Percentiles rank a stretch among this genome's conserved stretches.
Evolutionary conservation across 2,113 vertebrate genomes (phyloP).

Genomic region (Arvicanthis niloticus): DNA sequence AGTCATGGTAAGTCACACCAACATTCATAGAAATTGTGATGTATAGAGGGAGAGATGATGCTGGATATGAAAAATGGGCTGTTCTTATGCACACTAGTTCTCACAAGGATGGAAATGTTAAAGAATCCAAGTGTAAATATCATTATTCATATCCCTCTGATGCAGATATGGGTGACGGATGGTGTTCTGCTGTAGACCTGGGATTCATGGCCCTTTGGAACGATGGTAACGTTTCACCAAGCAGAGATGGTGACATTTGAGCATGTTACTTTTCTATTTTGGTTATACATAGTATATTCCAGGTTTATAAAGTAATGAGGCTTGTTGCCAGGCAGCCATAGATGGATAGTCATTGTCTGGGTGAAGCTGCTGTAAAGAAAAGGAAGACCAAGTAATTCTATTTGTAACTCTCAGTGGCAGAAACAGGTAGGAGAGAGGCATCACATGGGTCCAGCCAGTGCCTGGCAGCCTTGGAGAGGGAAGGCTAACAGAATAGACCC

Average conservation of each 20-base stretch:
- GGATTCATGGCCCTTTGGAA: neutral
- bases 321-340: neutral
- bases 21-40: too few species aligned
- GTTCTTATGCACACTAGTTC: neutral
- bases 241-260: neutral
- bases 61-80: neutral
- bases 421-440: neutral
- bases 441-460: accelerated
- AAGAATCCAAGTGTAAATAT: neutral
- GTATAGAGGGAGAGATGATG: neutral
- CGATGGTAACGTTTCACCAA: neutral
- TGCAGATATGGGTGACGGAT: neutral
- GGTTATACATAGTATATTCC: neutral
- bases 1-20: neutral
- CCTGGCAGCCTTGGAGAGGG: too few species aligned
- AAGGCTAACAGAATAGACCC: neutral
- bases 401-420: neutral
- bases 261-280: neutral
- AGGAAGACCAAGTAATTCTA: too few species aligned
- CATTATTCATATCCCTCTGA: neutral
- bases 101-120: neutral
- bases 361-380: neutral
- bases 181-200: neutral
- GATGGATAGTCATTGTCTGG: neutral
- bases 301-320: neutral